Evolutionary conservation across 2,888 invertebrate species (phyloP).

Genomic region (Drosophila subquinaria): DNA sequence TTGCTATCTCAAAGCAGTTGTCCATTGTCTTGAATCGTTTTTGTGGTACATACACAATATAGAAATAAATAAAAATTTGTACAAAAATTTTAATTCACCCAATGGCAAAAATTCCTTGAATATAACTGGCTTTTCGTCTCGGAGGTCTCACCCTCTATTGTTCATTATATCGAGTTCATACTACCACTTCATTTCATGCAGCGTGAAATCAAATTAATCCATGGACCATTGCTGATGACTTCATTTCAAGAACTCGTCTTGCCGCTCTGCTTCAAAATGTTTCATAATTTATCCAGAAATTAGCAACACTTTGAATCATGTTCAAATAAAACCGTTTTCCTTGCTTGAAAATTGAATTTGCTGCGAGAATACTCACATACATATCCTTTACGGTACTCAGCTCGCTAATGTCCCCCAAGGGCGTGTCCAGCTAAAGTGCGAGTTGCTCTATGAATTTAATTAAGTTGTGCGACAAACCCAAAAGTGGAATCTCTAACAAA

Average conservation of each 20-base stretch:
- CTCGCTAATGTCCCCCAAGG: slow-evolving; percentile 20
- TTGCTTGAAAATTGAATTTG: slow-evolving; percentile 25
- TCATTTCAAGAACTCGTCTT: slow-evolving; percentile 57
- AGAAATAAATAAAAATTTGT: slow-evolving; percentile 74
- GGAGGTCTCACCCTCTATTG: slow-evolving; percentile 27
- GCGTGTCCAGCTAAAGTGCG: slow-evolving; percentile 47
- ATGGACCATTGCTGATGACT: slow-evolving; percentile 80
- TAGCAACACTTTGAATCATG: slow-evolving; percentile 79
- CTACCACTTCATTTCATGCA: slow-evolving; percentile 68
- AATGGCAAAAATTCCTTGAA: slow-evolving; percentile 46
- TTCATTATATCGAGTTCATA: slow-evolving; percentile 49
- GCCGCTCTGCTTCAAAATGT: slow-evolving; percentile 17
- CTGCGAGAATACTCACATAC: slow-evolving; percentile 25
- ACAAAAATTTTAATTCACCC: slow-evolving; percentile 58
- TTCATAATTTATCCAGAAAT: slow-evolving; percentile 65
- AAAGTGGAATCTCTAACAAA: slow-evolving; percentile 33
- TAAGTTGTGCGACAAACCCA: slow-evolving; percentile 71
- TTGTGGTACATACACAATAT: slow-evolving; percentile 71
- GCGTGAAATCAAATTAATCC: slow-evolving; percentile 83
- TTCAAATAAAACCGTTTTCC: slow-evolving; percentile 73
- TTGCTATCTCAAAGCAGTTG: slow-evolving; percentile 65
- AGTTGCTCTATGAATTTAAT: slow-evolving; percentile 71
- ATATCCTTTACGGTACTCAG: slow-evolving; percentile 8
- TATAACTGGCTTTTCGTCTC: slow-evolving; percentile 42
- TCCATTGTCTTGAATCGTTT: slow-evolving; percentile 71